A percentile compares a stretch with the other conserved stretches of the same genome.
phyloP scores from a whole-genome alignment of 2,797 vertebrate genomes.

The Rallus crepitans region DNA sequence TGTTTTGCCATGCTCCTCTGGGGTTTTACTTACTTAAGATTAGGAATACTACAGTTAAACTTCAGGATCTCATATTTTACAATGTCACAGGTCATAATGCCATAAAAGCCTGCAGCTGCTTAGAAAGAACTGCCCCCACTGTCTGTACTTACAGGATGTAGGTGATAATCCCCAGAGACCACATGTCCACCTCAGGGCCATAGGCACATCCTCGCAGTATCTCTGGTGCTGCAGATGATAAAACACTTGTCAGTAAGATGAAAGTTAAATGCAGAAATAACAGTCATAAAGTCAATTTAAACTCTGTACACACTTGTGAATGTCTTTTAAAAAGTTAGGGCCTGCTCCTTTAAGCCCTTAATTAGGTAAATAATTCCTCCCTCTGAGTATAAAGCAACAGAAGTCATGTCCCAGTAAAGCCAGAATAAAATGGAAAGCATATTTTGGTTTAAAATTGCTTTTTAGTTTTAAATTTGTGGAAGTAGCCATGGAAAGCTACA shows the following conservation, averaged over 20 bases:
- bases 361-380: neutral
- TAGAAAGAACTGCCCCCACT: neutral
- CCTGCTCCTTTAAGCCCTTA: neutral
- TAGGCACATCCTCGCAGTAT: constrained; percentile 89
- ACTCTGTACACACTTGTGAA: rapidly evolving
- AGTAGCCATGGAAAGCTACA: neutral
- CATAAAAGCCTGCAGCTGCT: neutral
- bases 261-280: neutral
- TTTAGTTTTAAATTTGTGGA: neutral
- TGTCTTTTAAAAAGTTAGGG: neutral
- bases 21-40: neutral
- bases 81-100: neutral
- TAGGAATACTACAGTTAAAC: neutral
- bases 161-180: constrained; percentile 91
- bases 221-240: constrained; percentile 85
- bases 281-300: neutral
- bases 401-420: neutral
- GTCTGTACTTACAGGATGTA: constrained; percentile 88
- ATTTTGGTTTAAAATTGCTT: neutral
- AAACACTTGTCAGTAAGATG: constrained; percentile 36
- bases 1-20: neutral
- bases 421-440: neutral
- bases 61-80: neutral
- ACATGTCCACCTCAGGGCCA: constrained; percentile 91
- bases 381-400: neutral